phyloP scores from a whole-genome alignment of 2,797 vertebrate species.

The Sardinella longiceps region DNA sequence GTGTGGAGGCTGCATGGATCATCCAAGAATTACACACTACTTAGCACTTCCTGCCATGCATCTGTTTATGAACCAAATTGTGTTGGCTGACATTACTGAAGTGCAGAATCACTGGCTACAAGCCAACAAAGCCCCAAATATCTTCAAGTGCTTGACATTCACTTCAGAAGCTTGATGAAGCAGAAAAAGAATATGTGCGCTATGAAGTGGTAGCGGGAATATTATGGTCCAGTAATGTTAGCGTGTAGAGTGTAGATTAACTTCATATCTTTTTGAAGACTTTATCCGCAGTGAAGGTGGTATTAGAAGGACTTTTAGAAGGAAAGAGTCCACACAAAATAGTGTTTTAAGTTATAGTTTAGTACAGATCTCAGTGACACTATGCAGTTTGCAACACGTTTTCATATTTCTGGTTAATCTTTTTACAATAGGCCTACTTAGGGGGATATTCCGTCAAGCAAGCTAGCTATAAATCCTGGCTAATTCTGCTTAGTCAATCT shows the following conservation, averaged over 20 bases:
- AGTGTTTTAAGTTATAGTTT: background rate
- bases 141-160: slow-evolving; percentile 1
- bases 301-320: background rate
- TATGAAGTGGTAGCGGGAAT: background rate
- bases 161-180: background rate
- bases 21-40: slow-evolving; percentile 47
- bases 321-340: background rate
- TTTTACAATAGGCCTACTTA: too few species aligned
- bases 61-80: background rate
- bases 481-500: too few species aligned
- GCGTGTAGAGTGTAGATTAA: background rate
- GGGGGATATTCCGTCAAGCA: too few species aligned
- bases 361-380: too few species aligned
- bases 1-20: slow-evolving; percentile 45
- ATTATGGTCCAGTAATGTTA: background rate
- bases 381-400: too few species aligned
- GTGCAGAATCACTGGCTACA: background rate
- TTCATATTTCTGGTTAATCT: too few species aligned
- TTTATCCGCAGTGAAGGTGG: background rate
- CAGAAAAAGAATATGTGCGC: background rate
- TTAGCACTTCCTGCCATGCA: background rate
- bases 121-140: background rate
- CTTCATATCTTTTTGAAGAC: background rate
- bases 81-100: slow-evolving; percentile 5
- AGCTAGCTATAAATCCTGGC: too few species aligned